Evolutionary conservation across 2,888 invertebrate genomes (phyloP).

Genomic region (Drosophila merina): DNA sequence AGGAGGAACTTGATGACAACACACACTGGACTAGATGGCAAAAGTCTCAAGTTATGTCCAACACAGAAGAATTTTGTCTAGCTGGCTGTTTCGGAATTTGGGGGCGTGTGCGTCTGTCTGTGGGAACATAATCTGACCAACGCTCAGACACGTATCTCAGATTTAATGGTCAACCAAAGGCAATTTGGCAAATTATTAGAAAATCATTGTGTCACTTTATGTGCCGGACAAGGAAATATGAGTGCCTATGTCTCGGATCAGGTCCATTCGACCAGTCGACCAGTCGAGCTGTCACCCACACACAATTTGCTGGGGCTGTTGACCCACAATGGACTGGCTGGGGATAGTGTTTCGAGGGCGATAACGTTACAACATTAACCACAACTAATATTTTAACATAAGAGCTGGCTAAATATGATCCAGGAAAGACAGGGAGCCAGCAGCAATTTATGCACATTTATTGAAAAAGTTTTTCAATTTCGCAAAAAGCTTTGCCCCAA

Average conservation of each 20-base stretch:
- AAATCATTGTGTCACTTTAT: conserved; percentile 78
- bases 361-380: conserved; percentile 22
- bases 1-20: conserved; percentile 30
- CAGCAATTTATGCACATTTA: conserved; percentile 66
- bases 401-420: conserved; percentile 27
- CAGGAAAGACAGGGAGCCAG: conserved; percentile 1
- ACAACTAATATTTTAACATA: conserved; percentile 31
- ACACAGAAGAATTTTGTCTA: conserved; percentile 59
- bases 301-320: conserved; percentile 41
- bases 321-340: conserved; percentile 35
- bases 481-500: conserved; percentile 60
- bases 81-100: conserved; percentile 13
- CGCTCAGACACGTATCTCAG: conserved; percentile 69
- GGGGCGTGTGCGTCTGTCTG: conserved; percentile 25
- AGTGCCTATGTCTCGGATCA: conserved; percentile 39
- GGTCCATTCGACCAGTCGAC: conserved; percentile 14
- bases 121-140: conserved; percentile 67
- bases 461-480: conserved; percentile 83
- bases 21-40: conserved; percentile 27
- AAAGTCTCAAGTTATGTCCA: conserved; percentile 59
- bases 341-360: conserved; percentile 7
- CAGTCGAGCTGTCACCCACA: conserved; percentile 34
- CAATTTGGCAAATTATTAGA: conserved; percentile 81
- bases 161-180: conserved; percentile 77
- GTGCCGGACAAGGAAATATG: conserved; percentile 62